These are phyloP conservation scores for Phrynocephalus guinanensis DNA, from an alignment of 2,797 vertebrate genomes.

Conservation along the genomic window DNA sequence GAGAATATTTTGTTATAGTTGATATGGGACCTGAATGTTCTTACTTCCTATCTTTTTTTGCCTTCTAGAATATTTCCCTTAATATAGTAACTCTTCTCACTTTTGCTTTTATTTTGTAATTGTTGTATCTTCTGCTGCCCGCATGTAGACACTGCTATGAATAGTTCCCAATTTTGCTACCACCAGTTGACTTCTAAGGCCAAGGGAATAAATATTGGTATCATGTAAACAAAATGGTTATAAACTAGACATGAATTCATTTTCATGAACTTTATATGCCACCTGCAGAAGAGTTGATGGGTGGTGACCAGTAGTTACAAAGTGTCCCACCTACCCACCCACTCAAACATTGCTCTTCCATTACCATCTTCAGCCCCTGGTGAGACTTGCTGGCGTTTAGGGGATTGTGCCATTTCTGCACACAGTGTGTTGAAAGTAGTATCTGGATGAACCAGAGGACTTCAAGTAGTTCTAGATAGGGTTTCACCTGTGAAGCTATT, in stretches of 20 bases:
- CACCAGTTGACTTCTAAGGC: not conserved
- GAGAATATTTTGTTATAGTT: conserved; percentile 3
- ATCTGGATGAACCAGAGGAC: no score
- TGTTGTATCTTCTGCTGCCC: conserved; percentile 16
- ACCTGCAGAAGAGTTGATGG: not conserved
- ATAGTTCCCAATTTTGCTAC: not conserved
- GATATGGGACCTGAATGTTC: conserved; percentile 33
- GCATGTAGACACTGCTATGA: conserved; percentile 37
- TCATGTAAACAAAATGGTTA: not conserved
- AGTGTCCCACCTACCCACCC: no score
- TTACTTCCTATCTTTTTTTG: conserved; percentile 44
- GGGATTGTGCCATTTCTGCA: not conserved
- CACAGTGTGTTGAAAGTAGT: no score
- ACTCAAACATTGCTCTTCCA: not conserved
- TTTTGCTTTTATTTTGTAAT: conserved; percentile 20
- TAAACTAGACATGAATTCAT: conserved; percentile 3
- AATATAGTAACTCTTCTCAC: conserved; percentile 29
- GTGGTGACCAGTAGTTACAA: conserved; percentile 8
- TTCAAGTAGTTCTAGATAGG: not conserved
- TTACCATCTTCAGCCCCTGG: not conserved
- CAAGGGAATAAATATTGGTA: not conserved
- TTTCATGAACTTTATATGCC: not conserved
- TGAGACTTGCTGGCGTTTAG: not conserved
- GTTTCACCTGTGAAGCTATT: not conserved
- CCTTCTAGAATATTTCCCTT: conserved; percentile 28